Evolutionary conservation across 2,113 vertebrate species (phyloP).

Genomic region (Microtus ochrogaster): DNA sequence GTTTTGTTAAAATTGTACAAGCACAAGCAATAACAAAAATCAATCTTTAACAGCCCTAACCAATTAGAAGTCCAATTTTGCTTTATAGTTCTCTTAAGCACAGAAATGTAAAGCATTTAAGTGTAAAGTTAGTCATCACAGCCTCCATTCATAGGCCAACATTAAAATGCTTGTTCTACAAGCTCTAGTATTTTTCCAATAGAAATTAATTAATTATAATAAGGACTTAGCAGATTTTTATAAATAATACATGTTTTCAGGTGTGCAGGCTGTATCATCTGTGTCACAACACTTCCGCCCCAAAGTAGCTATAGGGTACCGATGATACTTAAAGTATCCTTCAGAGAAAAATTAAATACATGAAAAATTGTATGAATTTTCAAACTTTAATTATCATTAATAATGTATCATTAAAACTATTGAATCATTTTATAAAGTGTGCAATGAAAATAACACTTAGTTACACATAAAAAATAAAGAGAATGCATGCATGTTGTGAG

Average conservation of each 20-base stretch:
- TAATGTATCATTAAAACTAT: background rate
- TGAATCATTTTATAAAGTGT: background rate
- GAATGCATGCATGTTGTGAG: background rate
- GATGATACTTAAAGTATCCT: background rate
- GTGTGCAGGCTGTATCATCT: background rate
- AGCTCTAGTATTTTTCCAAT: background rate
- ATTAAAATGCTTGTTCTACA: background rate
- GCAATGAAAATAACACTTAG: background rate
- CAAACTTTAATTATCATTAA: background rate
- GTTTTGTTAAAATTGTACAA: background rate
- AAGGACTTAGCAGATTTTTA: background rate
- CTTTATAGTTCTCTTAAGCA: background rate
- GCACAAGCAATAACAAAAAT: background rate
- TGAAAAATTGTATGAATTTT: background rate
- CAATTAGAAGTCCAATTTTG: background rate
- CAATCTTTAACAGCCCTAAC: background rate
- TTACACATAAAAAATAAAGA: background rate
- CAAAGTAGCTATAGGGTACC: background rate
- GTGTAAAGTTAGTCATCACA: background rate
- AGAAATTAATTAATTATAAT: background rate
- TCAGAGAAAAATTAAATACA: background rate
- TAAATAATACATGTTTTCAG: background rate
- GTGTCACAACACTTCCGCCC: background rate
- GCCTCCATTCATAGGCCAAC: background rate
- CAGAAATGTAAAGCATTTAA: background rate